Conservation (phyloP, 1,140 invertebrate species). For the Bemisia tabaci region DNA sequence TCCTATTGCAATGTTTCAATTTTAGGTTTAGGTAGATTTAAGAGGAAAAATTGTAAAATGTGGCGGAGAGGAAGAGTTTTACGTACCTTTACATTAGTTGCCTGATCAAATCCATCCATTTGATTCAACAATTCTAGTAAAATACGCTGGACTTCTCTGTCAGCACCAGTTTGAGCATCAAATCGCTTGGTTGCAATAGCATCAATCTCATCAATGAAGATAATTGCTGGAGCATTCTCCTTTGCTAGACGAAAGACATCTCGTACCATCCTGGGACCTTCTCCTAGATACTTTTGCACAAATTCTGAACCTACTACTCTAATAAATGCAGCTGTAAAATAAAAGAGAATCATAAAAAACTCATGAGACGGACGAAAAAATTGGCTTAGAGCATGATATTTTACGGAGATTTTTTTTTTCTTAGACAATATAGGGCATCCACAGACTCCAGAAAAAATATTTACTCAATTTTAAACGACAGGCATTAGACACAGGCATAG, state of each 20-base stretch:
- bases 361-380: background rate
- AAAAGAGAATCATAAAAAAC: conserved; percentile 13
- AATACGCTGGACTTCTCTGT: conserved; percentile 98
- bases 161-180: conserved; percentile 97
- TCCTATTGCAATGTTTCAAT: no score
- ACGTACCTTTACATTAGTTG: conserved; percentile 91
- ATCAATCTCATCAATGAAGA: conserved; percentile 98
- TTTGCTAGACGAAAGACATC: conserved; percentile 98
- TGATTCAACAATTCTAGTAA: conserved; percentile 94
- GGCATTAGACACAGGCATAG: no score
- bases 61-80: no score
- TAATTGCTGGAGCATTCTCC: conserved; percentile 98
- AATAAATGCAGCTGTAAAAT: conserved; percentile 78
- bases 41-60: no score
- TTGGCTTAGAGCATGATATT: background rate
- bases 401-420: no score
- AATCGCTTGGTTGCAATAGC: conserved; percentile 97
- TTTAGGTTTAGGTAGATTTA: no score
- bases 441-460: no score
- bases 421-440: no score
- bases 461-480: no score
- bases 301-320: conserved; percentile 98
- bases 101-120: conserved; percentile 99
- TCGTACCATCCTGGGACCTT: conserved; percentile 97
- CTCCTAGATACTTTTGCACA: conserved; percentile 98